Base-by-base conservation (phyloP, 2,888 invertebrate species). In the Oscheius myriophilus region DNA sequence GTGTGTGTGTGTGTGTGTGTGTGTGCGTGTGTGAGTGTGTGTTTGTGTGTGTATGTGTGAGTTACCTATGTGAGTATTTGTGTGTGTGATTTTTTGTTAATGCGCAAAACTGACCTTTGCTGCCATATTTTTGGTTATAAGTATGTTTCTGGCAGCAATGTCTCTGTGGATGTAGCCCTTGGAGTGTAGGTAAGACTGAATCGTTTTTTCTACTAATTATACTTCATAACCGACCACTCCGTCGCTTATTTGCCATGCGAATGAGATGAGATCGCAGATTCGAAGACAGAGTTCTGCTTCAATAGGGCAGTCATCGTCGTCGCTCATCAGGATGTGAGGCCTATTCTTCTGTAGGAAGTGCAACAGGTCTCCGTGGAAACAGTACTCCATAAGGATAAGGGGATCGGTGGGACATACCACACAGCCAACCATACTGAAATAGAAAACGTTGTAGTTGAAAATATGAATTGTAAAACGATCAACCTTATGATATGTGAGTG, bases 221-320 rank as follows among this genome's bases (percentile, higher is more conserved):
- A 43, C 2, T 12, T 23, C 33, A n/a, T 7, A n/a, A 33, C 53
- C 16, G 39, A 63, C 63, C 42, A 63, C 25, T 61, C 81, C 82
- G 69, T 82, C 81, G 0, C 74, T 69, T 7, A 80, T 72, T 63
- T 82, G 82, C 81, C 82, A 81, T 2, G 81, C 75, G 21, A 81
- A 76, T 0, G 80, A 80, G 0, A 82, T 71, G 11, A 82, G 65
- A 52, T 82, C 79, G 57, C 76, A 78, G n/a, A 82, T 77, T 2
- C 78, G 42, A 2, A 82, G 71, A 59, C 75, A 76, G 57, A 80
- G 67, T 41, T 81, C 81, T 1, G 77, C 79, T 46, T 80, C 76
- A 16, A 77, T 55, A 7, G 79, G 79, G 53, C 79, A 79, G 18
- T 74, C 75, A 14, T 79, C 79, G 2, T 65, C 66, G 46, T 52